Base-by-base conservation (phyloP, 2,113 vertebrate genomes). In the Protomyctophum bolini region DNA sequence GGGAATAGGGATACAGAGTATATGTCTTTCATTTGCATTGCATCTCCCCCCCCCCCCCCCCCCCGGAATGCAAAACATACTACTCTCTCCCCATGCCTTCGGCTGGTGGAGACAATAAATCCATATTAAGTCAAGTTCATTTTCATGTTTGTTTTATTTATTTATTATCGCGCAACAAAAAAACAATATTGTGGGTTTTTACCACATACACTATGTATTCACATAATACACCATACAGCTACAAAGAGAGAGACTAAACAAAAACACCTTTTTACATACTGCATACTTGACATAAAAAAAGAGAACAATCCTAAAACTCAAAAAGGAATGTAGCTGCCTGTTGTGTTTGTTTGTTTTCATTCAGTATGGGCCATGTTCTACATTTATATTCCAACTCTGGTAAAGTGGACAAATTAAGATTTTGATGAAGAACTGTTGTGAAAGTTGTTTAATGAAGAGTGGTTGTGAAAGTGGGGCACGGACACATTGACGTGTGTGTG, bases 181-280 rank as follows among this genome's bases (percentile, higher is more conserved):
- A 94, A 94, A 94, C 92, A 94, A 92, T 93, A 93, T 91, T 87
- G 92, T 94, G 92, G 92, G 66, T 61, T 89, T 89, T 70, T 63
- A 90, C 92, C 93, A 94, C 93, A 93, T 93, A 94, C 92, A 92
- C 92, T 93, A 94, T 94, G 91, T 93, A 93, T 94, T 94, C 92
- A 94, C 93, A 94, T 93, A 88, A 93, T 92, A 93, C 92, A 94
- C 92, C 91, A 92, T 90, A 94, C 93, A 94, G 91, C 92, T 94
- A 94, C 93, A 91, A 92, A 93, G 91, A 93, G 92, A 92, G 91
- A 92, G 92, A 92, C 89, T 85, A 82, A 93, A 92, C 87, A 91
- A 92, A 90, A 93, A 92, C 91, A 91, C 87, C 86, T 91, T 84
- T 88, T 90, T 91, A 94, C 93, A 94, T 94, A 94, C 92, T 94